phyloP scores from a whole-genome alignment of 1,140 invertebrate genomes.

The Macrobrachium rosenbergii region DNA sequence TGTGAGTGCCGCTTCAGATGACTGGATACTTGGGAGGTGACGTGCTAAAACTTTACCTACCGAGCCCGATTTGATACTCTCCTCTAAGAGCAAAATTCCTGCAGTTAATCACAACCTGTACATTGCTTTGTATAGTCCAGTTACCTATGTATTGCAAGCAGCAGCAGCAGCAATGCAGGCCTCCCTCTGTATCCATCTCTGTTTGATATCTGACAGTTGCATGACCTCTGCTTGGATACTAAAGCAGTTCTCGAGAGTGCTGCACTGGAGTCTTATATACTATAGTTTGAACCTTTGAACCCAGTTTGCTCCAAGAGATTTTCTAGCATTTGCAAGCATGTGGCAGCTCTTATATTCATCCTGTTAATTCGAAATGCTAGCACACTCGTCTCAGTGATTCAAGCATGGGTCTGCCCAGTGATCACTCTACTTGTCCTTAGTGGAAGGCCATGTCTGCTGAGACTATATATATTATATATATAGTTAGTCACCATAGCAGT shows the following conservation, averaged over 20 bases:
- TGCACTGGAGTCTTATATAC: conserved; percentile 48
- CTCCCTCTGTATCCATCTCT: conserved; percentile 27
- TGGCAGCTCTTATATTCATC: conserved; percentile 56
- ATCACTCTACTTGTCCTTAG: conserved; percentile 55
- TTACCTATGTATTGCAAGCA: too few relatives aligned
- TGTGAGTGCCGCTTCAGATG: too few relatives aligned
- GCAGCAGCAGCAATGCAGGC: neutral
- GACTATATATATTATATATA: conserved; percentile 7
- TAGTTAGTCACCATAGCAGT: conserved; percentile 39
- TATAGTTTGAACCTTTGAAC: conserved; percentile 51
- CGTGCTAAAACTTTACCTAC: too few relatives aligned
- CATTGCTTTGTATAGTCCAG: too few relatives aligned
- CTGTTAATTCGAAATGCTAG: conserved; percentile 50
- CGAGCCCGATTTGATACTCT: too few relatives aligned
- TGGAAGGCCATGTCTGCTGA: conserved; percentile 50
- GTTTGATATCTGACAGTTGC: conserved; percentile 50
- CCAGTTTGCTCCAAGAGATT: conserved; percentile 51
- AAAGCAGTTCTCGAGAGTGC: conserved; percentile 52
- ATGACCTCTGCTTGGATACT: conserved; percentile 62
- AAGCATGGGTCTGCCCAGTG: conserved; percentile 61
- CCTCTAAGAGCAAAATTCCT: too few relatives aligned
- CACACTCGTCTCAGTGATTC: conserved; percentile 51
- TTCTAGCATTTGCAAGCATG: conserved; percentile 49
- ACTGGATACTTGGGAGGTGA: too few relatives aligned
- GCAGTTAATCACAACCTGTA: too few relatives aligned